phyloP scores from a whole-genome alignment of 2,797 vertebrate genomes.

The Potorous gilbertii region DNA sequence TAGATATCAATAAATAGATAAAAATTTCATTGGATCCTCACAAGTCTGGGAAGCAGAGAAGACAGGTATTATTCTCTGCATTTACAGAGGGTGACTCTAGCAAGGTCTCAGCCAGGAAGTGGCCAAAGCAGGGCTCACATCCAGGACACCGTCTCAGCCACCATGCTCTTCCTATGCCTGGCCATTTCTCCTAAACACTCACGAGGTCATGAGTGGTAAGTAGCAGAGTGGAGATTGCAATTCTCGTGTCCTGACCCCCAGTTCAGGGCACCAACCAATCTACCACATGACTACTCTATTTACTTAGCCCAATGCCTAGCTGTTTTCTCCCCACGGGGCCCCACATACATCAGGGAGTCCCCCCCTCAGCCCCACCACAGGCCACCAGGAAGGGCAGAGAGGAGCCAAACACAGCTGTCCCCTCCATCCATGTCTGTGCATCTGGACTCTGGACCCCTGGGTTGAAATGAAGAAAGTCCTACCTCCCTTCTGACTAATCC shows the following conservation, averaged over 20 bases:
- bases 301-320: not conserved
- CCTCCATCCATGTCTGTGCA: not conserved
- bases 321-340: not conserved
- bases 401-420: not conserved
- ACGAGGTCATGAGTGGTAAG: not conserved
- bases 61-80: not conserved
- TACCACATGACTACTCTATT: not conserved
- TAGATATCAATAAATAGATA: not conserved
- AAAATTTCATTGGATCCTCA: not conserved
- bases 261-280: not conserved
- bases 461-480: slow-evolving; percentile 18
- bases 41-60: not conserved
- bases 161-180: accelerated
- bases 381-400: not conserved
- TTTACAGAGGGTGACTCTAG: not conserved
- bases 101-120: not conserved
- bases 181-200: not conserved
- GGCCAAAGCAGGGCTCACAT: not conserved
- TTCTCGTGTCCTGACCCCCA: not conserved
- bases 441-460: not conserved
- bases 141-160: not conserved
- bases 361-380: not conserved
- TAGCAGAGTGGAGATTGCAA: not conserved
- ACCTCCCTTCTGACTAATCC: slow-evolving; percentile 58
- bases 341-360: not conserved